Evolutionary conservation across 1,140 invertebrate genomes (phyloP), one percentile per base, ranked within the genome.

Genomic region (Prorops nasuta): DNA sequence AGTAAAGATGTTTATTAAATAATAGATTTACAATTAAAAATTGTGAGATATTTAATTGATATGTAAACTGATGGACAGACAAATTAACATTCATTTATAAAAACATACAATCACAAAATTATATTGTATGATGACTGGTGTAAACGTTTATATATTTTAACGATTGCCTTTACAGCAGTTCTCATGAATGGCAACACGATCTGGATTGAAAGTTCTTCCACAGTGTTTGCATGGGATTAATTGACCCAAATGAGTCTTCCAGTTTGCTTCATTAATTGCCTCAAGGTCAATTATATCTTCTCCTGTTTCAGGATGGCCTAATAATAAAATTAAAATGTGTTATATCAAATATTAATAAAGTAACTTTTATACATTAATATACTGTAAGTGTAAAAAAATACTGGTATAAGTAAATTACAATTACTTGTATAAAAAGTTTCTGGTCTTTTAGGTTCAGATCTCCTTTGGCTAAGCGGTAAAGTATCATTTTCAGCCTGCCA

Each of bases 401-500:
- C 12, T 28, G 24, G 6, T n/a, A n/a, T n/a, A n/a, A n/a, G n/a
- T n/a, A n/a, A 20, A 41, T 18, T 41, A 12, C 7, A 20, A 12
- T 78, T 67, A 80, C 80, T 67, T 54, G 65, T 74, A 45, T 79
- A 75, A 51, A 82, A 69, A 38, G 81, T 71, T 31, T 86, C 83
- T 2, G 86, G 86, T 67, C 84, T 87, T 39, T 77, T 59, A 0
- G 87, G 87, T 38, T 81, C 76, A 0, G 81, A 78, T 53, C 84
- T 67, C 32, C 84, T 74, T 44, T 83, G 79, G 46, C 77, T 66
- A 31, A 77, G 71, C 6, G 86, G 84, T 37, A 89, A 66, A 62
- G 84, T 82, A 6, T 81, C 72, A 61, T 90, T 89, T 64, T 89
- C 85, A 34, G 74, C 64, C 20, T 83, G 77, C 87, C 89, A 90